phyloP scores from a whole-genome alignment of 2,888 invertebrate genomes.

The Gnatocerus cornutus region DNA sequence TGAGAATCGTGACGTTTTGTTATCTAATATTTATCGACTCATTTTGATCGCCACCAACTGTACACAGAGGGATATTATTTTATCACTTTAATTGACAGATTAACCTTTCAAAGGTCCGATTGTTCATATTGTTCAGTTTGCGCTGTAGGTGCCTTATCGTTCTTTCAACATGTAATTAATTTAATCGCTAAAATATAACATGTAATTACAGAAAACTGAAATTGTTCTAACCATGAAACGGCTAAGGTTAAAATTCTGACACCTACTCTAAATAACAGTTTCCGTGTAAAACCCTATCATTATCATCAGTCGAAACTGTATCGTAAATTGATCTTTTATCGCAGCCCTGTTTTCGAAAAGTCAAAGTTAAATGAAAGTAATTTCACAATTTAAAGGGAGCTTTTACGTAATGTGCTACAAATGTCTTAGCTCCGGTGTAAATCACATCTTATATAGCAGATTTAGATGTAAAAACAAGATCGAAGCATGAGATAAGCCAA shows the following conservation, averaged over 20 bases:
- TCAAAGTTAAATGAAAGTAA: not conserved
- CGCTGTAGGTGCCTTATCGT: not conserved
- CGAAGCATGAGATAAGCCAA: constrained; percentile 20
- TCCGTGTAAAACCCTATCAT: not conserved
- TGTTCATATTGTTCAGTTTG: not conserved
- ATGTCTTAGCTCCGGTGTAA: constrained; percentile 16
- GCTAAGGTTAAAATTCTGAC: constrained; percentile 1
- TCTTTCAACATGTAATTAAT: not conserved
- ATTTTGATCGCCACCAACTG: constrained; percentile 28
- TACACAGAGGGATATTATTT: constrained; percentile 15
- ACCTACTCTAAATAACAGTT: not conserved
- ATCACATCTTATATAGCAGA: constrained; percentile 25
- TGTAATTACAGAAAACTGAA: not conserved
- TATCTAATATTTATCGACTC: constrained; percentile 40
- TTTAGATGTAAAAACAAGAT: constrained; percentile 33
- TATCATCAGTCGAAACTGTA: too few species aligned
- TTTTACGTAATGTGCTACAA: constrained; percentile 17
- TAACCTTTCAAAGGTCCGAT: constrained; percentile 20
- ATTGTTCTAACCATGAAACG: not conserved
- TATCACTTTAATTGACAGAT: constrained; percentile 30
- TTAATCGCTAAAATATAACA: constrained; percentile 2
- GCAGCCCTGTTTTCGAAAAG: constrained; percentile 1
- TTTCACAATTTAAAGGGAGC: not conserved
- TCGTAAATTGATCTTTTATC: not conserved
- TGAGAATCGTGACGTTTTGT: constrained; percentile 38